Base-by-base conservation (phyloP, 2,888 invertebrate genomes). In the Lingula anatina region DNA sequence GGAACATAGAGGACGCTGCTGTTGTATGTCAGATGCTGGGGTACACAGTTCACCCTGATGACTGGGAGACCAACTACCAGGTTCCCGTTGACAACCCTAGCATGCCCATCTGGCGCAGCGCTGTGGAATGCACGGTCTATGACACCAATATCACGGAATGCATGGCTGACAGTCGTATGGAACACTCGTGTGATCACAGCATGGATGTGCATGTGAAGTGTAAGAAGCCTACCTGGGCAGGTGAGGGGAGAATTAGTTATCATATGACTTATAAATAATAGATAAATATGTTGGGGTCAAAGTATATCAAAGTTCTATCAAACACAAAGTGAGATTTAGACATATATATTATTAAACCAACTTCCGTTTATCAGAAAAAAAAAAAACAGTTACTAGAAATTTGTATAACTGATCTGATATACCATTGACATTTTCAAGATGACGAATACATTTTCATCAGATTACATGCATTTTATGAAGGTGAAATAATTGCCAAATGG, bases 1-100 rank as follows among this genome's bases (percentile, higher is more conserved):
- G 97, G 95, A 93, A 87, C 40, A 86, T 90, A 21, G 81, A 85
- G 39, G 88, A 92, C 69, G 94, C 99, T 0, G 90, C 94, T 0
- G 78, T 97, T 43, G 93, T 90, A 1, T 99, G 99, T 68, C 89
- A 95, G 76, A 96, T 97, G 77, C 79, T 99, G 55, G 97, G 97
- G 0, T 82, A 91, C 54, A 89, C 89, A 0, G 82, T 95, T 18
- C 94, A 97, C 76, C 93, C 94, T 0, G 85, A 88, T 59, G 90
- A 93, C 76, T 94, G 95, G 91, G 84, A 56, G 79, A 93, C 61
- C 88, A 90, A 0, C 81, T 81, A 31, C 87, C 88, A 3, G 89
- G 88, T 0, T 85, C 84, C 3, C 82, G 85, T 1, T 88, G 89
- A 75, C 84, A 86, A 54, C 85, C 21, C 44, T 1, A 25, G 20